Evolutionary conservation across 1,140 invertebrate genomes (phyloP).

Genomic region (Apis florea): DNA sequence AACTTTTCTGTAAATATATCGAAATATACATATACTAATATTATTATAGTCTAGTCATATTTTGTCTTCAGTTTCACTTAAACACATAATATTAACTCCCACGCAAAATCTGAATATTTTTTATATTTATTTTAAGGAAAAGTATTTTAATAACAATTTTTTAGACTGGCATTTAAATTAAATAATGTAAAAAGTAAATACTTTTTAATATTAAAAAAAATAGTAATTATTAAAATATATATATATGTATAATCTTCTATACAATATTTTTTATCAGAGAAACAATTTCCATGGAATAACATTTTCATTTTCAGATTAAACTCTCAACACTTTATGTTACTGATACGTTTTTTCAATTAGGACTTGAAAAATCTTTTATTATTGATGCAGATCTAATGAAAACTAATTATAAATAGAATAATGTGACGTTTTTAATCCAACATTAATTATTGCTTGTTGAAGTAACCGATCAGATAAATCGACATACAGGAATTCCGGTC

Average conservation of each 20-base stretch:
- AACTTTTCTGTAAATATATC: neutral
- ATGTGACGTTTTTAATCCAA: slow-evolving; percentile 34
- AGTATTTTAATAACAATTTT: too few species aligned
- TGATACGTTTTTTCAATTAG: neutral
- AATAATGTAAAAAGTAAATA: neutral
- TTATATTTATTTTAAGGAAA: neutral
- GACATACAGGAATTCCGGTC: slow-evolving; percentile 56
- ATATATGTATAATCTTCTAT: too few species aligned
- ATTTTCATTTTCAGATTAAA: neutral
- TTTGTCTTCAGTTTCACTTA: slow-evolving; percentile 14
- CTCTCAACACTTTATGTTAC: neutral
- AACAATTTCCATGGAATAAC: neutral
- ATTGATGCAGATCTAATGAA: slow-evolving; percentile 9
- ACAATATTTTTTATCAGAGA: neutral
- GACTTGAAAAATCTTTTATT: neutral
- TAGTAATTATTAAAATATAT: too few species aligned
- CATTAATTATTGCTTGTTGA: slow-evolving; percentile 46
- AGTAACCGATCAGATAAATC: slow-evolving; percentile 58
- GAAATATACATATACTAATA: neutral
- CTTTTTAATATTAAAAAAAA: too few species aligned
- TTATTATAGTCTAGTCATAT: neutral
- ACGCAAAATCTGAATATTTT: neutral
- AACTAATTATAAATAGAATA: slow-evolving; percentile 22
- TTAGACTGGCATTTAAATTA: neutral
- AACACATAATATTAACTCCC: neutral